Percentiles rank a stretch among this genome's conserved stretches.
These are phyloP conservation scores for Pseudolaguvia tuberculata DNA, from an alignment of 2,113 vertebrate species.

Conservation along the genomic window DNA sequence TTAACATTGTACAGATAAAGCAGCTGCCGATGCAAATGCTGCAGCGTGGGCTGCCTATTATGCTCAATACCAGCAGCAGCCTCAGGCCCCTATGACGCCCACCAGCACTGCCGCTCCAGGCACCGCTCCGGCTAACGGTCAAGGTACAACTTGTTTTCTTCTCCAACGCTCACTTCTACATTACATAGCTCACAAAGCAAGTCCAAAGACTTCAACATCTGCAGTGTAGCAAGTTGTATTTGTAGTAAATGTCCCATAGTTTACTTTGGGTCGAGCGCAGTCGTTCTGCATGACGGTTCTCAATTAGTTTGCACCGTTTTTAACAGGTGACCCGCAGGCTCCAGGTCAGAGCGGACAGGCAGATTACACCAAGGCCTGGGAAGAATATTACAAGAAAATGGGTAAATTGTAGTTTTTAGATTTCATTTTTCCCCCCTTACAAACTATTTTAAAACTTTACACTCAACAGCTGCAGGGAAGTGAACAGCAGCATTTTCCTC, in stretches of 20 bases:
- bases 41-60: slow-evolving; percentile 99
- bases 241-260: slow-evolving; percentile 9
- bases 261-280: slow-evolving; percentile 51
- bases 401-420: slow-evolving; percentile 69
- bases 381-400: slow-evolving; percentile 99
- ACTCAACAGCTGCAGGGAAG: slow-evolving; percentile 60
- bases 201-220: background rate
- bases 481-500: slow-evolving; percentile 43
- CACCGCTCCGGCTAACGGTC: slow-evolving; percentile 87
- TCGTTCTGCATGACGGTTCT: slow-evolving; percentile 61
- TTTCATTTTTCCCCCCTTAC: background rate
- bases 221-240: slow-evolving; percentile 35
- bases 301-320: slow-evolving; percentile 73
- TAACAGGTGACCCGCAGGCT: slow-evolving; percentile 92
- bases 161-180: background rate
- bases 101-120: slow-evolving; percentile 83
- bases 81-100: slow-evolving; percentile 88
- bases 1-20: slow-evolving; percentile 75
- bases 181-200: slow-evolving; percentile 2
- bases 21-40: slow-evolving; percentile 93
- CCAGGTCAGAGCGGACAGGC: slow-evolving; percentile 95
- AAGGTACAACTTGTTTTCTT: slow-evolving; percentile 73
- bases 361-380: slow-evolving; percentile 99
- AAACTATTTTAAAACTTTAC: slow-evolving; percentile 48
- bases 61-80: slow-evolving; percentile 95